These are phyloP conservation scores for Platanista minor DNA, from an alignment of 2,113 vertebrate species.

Conservation along the genomic window DNA sequence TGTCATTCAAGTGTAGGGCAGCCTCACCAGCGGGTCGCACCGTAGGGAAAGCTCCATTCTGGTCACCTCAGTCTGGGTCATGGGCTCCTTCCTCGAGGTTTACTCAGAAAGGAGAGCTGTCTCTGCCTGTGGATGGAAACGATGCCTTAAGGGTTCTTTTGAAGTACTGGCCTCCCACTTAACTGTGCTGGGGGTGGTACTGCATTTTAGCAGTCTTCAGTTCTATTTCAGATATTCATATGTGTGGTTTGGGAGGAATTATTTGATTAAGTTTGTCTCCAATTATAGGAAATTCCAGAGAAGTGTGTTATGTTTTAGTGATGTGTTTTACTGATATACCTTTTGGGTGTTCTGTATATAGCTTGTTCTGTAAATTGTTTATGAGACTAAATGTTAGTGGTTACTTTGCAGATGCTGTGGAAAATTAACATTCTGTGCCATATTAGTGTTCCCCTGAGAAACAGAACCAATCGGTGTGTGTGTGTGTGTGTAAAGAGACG, in stretches of 20 bases:
- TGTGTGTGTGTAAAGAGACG: neutral
- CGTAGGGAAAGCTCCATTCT: rapidly evolving
- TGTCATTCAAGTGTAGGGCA: rapidly evolving
- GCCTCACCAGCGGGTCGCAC: too few relatives aligned
- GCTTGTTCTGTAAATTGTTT: neutral
- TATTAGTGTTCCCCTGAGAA: neutral
- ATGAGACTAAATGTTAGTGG: neutral
- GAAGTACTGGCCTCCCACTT: too few relatives aligned
- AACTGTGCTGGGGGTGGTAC: neutral
- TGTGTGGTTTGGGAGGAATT: neutral
- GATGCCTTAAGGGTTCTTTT: neutral
- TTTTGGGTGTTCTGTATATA: neutral
- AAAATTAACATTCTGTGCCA: neutral
- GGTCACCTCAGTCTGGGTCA: rapidly evolving
- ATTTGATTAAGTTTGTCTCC: neutral
- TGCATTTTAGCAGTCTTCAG: neutral
- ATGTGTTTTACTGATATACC: neutral
- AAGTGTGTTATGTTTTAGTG: neutral
- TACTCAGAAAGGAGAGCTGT: neutral
- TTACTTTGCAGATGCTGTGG: neutral
- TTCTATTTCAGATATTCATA: neutral
- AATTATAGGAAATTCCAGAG: neutral
- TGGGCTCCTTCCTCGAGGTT: neutral
- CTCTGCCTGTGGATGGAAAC: neutral
- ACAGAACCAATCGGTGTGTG: neutral